These are phyloP conservation scores for Tapirus terrestris DNA, from an alignment of 2,113 vertebrate species.

Conservation along the genomic window DNA sequence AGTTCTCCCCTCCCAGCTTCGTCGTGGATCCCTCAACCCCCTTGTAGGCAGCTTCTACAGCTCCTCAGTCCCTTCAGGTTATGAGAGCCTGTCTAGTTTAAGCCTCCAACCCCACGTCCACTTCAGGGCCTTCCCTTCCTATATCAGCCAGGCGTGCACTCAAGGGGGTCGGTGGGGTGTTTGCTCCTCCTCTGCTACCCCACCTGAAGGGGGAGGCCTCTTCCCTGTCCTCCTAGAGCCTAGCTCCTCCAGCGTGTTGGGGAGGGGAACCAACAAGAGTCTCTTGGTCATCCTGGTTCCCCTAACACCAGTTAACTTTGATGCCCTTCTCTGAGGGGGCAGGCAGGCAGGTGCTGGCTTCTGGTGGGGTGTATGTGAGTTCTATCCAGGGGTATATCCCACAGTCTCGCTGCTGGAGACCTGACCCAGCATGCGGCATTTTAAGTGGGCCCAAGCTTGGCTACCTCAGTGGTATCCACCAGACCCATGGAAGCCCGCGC, in stretches of 20 bases:
- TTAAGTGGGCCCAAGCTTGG: background rate
- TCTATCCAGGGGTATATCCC: too few species aligned
- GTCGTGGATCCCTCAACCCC: background rate
- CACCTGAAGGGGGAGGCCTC: background rate
- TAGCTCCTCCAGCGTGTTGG: background rate
- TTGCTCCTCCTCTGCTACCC: background rate
- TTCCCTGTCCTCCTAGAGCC: background rate
- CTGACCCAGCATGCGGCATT: background rate
- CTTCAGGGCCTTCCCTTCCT: background rate
- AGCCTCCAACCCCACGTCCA: background rate
- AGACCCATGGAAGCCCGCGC: fast-evolving
- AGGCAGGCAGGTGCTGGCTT: background rate
- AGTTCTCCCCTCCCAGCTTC: background rate
- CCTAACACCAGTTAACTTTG: background rate
- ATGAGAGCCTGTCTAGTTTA: background rate
- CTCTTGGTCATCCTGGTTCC: too few species aligned
- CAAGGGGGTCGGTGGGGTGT: background rate
- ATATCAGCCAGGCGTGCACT: fast-evolving
- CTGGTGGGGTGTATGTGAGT: background rate
- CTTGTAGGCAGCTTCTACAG: background rate
- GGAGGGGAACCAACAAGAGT: background rate
- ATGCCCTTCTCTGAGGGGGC: background rate
- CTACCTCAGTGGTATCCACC: background rate
- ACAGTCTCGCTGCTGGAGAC: background rate
- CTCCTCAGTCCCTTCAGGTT: background rate